Percentiles rank a stretch among this genome's conserved stretches.
Conservation (phyloP, 2,888 invertebrate genomes). For the Crossocerus cetratus region DNA sequence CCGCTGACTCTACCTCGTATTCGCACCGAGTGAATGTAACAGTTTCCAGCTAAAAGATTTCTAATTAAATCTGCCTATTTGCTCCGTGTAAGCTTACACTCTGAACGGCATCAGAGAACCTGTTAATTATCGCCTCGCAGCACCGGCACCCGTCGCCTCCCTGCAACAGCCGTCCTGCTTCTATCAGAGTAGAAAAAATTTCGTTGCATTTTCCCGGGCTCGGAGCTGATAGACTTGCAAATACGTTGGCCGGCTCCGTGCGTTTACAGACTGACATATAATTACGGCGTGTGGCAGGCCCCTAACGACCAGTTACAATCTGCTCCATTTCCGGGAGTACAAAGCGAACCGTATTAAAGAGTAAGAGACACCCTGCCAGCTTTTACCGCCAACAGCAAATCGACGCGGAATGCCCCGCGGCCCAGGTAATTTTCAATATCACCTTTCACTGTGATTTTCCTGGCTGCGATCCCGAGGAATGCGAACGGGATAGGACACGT, state of each 20-base stretch:
- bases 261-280: not conserved
- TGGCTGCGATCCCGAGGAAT: no score
- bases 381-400: no score
- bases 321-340: not conserved
- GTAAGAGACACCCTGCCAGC: no score
- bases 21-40: not conserved
- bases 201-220: not conserved
- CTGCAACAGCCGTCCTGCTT: no score
- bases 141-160: not conserved
- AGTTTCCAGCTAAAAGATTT: not conserved
- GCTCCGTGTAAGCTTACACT: not conserved
- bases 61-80: not conserved
- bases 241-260: not conserved
- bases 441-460: no score
- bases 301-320: not conserved
- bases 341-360: no score
- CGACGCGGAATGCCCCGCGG: no score
- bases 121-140: conserved; percentile 1
- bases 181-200: not conserved
- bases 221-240: not conserved
- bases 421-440: no score
- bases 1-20: not conserved
- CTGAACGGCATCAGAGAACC: not conserved
- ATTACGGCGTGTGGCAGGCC: not conserved
- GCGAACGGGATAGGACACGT: not conserved